These are phyloP conservation scores for Sardinella longiceps DNA, from an alignment of 2,797 vertebrate species.

Conservation along the genomic window DNA sequence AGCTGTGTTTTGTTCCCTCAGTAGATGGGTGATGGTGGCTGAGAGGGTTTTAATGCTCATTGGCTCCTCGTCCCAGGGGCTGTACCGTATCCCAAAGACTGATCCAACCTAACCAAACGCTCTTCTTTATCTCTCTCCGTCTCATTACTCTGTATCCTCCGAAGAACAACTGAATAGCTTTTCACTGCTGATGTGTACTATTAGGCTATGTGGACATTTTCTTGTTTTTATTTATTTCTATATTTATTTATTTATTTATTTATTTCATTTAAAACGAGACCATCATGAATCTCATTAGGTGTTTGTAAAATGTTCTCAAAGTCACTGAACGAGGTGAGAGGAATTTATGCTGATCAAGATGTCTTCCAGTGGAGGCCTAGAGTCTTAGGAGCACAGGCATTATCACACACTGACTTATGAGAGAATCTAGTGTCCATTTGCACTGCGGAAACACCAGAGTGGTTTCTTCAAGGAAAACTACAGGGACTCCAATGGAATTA, in stretches of 20 bases:
- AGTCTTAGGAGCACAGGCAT: background rate
- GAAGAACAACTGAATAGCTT: slow-evolving; percentile 23
- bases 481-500: slow-evolving; percentile 7
- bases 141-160: background rate
- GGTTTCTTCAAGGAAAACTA: background rate
- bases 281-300: background rate
- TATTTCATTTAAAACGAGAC: background rate
- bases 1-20: slow-evolving; percentile 22
- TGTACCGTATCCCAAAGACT: slow-evolving; percentile 12
- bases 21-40: background rate
- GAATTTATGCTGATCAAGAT: slow-evolving; percentile 12
- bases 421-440: slow-evolving; percentile 1
- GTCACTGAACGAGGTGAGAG: slow-evolving; percentile 10
- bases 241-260: background rate
- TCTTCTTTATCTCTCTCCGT: background rate
- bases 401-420: slow-evolving; percentile 4
- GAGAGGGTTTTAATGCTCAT: background rate
- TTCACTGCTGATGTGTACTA: slow-evolving; percentile 21
- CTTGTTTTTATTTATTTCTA: background rate
- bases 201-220: slow-evolving; percentile 23
- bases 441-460: background rate
- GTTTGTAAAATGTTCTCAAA: slow-evolving; percentile 8
- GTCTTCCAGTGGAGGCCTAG: slow-evolving; percentile 20
- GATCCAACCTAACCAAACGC: slow-evolving; percentile 5
- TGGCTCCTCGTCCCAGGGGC: background rate